A percentile compares a stretch with the other conserved stretches of the same genome.
Conservation (phyloP, 2,113 vertebrate genomes). For the Pongo abelii region DNA sequence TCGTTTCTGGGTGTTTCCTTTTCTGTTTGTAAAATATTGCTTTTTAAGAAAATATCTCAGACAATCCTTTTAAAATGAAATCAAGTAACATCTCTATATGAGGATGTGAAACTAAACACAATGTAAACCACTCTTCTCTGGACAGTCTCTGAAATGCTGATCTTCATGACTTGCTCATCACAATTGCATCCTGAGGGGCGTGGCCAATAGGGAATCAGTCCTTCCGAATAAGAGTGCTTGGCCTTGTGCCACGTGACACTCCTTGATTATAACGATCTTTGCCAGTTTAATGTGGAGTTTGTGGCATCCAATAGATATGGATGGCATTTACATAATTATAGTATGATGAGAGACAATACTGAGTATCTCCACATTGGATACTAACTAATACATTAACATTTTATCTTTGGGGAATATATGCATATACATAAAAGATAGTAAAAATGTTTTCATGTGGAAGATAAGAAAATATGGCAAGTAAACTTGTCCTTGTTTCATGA, state of each 20-base stretch:
- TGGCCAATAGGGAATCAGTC: too few species aligned
- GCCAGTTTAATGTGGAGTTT: not conserved
- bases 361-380: not conserved
- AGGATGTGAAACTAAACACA: not conserved
- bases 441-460: not conserved
- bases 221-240: not conserved
- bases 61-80: not conserved
- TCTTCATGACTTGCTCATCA: not conserved
- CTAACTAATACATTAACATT: not conserved
- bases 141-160: too few species aligned
- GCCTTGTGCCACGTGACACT: rapidly evolving
- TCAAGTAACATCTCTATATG: not conserved
- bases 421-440: not conserved
- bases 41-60: not conserved
- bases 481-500: not conserved
- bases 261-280: not conserved
- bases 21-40: not conserved
- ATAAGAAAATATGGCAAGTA: not conserved
- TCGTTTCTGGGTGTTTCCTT: not conserved
- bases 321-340: not conserved
- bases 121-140: not conserved
- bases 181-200: not conserved
- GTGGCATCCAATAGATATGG: too few species aligned
- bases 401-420: not conserved
- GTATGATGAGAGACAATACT: not conserved